Evolutionary conservation across 2,797 vertebrate genomes (phyloP).

Genomic region (Argentina silus): DNA sequence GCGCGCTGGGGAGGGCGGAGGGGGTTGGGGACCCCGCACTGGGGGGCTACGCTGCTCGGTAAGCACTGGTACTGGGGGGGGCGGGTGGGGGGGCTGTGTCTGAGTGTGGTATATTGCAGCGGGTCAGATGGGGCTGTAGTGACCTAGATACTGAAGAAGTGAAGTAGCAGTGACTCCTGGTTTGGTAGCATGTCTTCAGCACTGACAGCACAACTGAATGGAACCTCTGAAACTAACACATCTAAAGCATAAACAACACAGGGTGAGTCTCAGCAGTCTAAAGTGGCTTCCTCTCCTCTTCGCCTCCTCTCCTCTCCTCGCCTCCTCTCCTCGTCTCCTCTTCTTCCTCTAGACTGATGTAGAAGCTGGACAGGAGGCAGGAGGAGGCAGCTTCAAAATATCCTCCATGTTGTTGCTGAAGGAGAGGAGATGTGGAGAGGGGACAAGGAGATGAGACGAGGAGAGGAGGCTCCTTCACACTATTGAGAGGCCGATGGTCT

Average conservation of each 20-base stretch:
- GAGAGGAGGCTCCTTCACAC: no score
- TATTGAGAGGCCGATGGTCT: no score
- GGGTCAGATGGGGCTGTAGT: background rate
- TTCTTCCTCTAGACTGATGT: no score
- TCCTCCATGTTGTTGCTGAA: no score
- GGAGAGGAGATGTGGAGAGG: no score
- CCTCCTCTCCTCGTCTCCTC: no score
- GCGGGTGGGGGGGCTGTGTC: background rate
- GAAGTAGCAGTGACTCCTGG: background rate
- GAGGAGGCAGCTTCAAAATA: no score
- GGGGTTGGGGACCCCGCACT: constrained; percentile 42
- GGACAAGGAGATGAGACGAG: no score
- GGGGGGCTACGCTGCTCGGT: constrained; percentile 55
- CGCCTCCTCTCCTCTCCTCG: no score
- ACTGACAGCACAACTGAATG: background rate
- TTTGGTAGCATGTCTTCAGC: background rate
- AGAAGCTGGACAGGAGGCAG: no score
- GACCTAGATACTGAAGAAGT: background rate
- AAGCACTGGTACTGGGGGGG: constrained; percentile 4
- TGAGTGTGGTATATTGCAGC: background rate
- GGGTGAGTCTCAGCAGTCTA: no score
- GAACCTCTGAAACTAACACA: background rate
- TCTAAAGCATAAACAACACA: background rate
- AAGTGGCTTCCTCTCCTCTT: no score
- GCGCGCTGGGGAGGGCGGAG: constrained; percentile 68